Percentiles rank a stretch among this genome's conserved stretches.
These are phyloP conservation scores for Desmophyllum pertusum DNA, from an alignment of 92 coral and sea anemone species.

Conservation along the genomic window DNA sequence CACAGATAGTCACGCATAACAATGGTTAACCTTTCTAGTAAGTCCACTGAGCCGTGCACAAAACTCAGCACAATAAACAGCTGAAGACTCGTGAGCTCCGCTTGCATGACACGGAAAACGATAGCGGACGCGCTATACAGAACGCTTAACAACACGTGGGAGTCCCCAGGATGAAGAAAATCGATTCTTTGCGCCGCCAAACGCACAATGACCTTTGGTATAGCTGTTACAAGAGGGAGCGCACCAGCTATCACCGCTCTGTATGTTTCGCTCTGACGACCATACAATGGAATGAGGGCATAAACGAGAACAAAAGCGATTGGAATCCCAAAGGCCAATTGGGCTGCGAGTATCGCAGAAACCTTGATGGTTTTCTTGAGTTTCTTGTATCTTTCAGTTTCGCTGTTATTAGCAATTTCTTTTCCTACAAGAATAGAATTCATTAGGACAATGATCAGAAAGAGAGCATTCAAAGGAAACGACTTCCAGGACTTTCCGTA, in stretches of 20 bases:
- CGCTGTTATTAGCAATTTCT: slow-evolving; percentile 5
- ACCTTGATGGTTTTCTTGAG: slow-evolving; percentile 21
- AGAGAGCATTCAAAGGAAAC: slow-evolving; percentile 49
- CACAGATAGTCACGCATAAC: slow-evolving; percentile 63
- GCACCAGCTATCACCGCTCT: slow-evolving; percentile 49
- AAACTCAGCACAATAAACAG: slow-evolving; percentile 61
- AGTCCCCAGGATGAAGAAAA: slow-evolving; percentile 48
- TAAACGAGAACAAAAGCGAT: slow-evolving; percentile 40
- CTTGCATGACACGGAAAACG: slow-evolving; percentile 71
- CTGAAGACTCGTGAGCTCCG: slow-evolving; percentile 48
- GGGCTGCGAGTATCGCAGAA: slow-evolving; percentile 50
- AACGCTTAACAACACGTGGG: slow-evolving; percentile 42
- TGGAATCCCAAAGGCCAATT: slow-evolving; percentile 51
- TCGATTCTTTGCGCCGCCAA: slow-evolving; percentile 54
- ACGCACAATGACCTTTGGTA: slow-evolving; percentile 63
- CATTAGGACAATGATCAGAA: slow-evolving; percentile 36
- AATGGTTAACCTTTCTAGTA: slow-evolving; percentile 56
- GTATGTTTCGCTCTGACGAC: slow-evolving; percentile 13
- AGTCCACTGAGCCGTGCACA: slow-evolving; percentile 51
- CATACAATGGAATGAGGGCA: slow-evolving; percentile 52
- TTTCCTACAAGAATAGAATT: slow-evolving; percentile 51
- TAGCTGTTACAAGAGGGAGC: slow-evolving; percentile 46
- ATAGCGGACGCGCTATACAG: slow-evolving; percentile 44
- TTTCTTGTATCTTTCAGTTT: neutral
- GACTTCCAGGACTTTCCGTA: slow-evolving; percentile 51